Base-by-base conservation (phyloP, 2,797 vertebrate genomes). In the Microchirus variegatus region DNA sequence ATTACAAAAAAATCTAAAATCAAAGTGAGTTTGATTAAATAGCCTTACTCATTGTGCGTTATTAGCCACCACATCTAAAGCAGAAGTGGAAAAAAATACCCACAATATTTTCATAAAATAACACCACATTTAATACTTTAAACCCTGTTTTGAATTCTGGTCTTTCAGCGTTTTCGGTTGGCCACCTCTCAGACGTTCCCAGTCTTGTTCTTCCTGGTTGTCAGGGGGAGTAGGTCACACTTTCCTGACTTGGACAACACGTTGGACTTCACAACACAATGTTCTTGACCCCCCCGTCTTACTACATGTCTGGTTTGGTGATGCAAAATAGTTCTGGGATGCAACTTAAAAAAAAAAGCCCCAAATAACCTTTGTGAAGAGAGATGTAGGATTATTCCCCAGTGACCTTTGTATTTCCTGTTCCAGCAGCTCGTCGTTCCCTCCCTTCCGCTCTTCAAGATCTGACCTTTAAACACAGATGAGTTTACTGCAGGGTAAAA, bases 361-460 rank as follows among this genome's bases (percentile, higher is more conserved):
- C 56, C 82, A 46, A 75, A n/a, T 78, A 76, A 80, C 53, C 63
- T 63, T 54, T 67, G 45, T 69, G 46, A 66, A 54, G 62, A 50
- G 18, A 50, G 22, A 69, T 67, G 43, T 16, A 10, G 16, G 8
- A 46, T 70, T 45, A 63, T 59, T 78, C 80, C 75, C 78, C 1
- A 0, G 17, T 65, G 77, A 83, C 63, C 47, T 54, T 45, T 47
- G 15, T 60, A 56, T 65, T 86, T 82, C 40, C 73, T 18, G 44
- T 80, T 81, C 55, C 53, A 66, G 51, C 54, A 37, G 10, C n/a
- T 11, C 17, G 2, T 43, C 18, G 7, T 45, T 45, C 51, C 78
- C 82, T 86, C 68, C 83, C 72, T 82, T 86, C 80, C 64, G 67
- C 63, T 75, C 57, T 66, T 63, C 71, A 55, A 62, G 58, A 80